Percentiles rank a stretch among this genome's conserved stretches.
Evolutionary conservation across 2,888 invertebrate species (phyloP).

Genomic region (Amphipoea lucens): DNA sequence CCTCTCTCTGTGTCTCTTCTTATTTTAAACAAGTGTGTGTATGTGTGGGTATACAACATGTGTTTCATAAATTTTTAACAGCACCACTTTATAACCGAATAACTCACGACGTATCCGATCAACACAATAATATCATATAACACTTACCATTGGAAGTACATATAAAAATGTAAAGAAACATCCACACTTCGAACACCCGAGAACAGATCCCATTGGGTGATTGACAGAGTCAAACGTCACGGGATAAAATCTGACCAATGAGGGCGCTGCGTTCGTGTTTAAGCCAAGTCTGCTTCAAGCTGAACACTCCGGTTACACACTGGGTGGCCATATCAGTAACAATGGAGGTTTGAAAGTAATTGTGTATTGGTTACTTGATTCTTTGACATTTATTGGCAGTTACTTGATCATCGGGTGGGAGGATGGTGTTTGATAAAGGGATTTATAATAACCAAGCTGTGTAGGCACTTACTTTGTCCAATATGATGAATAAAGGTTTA

Average conservation of each 20-base stretch:
- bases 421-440: slow-evolving; percentile 32
- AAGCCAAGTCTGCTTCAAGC: slow-evolving; percentile 11
- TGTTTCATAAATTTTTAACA: slow-evolving; percentile 55
- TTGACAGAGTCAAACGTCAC: not conserved
- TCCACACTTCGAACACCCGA: slow-evolving; percentile 8
- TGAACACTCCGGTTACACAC: slow-evolving; percentile 52
- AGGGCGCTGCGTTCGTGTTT: not conserved
- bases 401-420: slow-evolving; percentile 40
- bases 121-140: slow-evolving; percentile 59
- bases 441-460: slow-evolving; percentile 22
- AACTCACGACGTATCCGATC: slow-evolving; percentile 53
- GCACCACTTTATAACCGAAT: slow-evolving; percentile 44
- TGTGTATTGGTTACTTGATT: slow-evolving; percentile 50
- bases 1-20: too few relatives aligned
- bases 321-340: slow-evolving; percentile 72
- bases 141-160: slow-evolving; percentile 39
- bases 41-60: slow-evolving; percentile 36
- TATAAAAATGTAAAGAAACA: not conserved
- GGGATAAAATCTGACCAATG: slow-evolving; percentile 15
- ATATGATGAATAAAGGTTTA: not conserved
- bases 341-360: slow-evolving; percentile 69
- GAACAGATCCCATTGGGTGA: slow-evolving; percentile 15
- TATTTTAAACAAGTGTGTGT: too few relatives aligned
- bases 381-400: slow-evolving; percentile 61
- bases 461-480: not conserved